These are phyloP conservation scores for Mycalesis mineus DNA, from an alignment of 2,888 invertebrate genomes.

Conservation along the genomic window DNA sequence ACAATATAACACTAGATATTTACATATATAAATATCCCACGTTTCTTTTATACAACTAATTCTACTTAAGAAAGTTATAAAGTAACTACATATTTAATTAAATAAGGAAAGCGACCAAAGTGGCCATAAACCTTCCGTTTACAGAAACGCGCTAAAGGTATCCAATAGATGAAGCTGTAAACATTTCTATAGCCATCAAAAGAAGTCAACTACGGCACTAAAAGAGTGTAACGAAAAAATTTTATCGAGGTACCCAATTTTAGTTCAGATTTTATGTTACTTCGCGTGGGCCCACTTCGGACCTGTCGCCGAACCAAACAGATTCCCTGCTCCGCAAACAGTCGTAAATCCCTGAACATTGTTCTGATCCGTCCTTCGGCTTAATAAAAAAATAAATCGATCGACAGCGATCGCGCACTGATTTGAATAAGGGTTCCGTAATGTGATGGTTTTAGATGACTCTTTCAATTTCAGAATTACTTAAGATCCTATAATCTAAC, in stretches of 20 bases:
- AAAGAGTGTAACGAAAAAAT: conserved; percentile 13
- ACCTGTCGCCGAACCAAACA: conserved; percentile 21
- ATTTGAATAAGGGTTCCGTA: neutral
- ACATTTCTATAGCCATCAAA: conserved; percentile 27
- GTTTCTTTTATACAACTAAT: no score
- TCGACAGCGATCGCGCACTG: neutral
- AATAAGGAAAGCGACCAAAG: neutral
- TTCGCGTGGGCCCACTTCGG: conserved; percentile 24
- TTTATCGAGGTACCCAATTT: conserved; percentile 19
- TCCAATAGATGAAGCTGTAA: conserved; percentile 17
- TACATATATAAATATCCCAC: no score
- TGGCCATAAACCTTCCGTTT: conserved; percentile 2
- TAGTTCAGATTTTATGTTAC: conserved; percentile 24
- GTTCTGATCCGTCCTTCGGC: conserved; percentile 51
- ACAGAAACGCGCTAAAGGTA: conserved; percentile 7
- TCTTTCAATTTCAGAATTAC: no score
- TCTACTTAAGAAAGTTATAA: neutral
- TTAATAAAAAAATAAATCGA: conserved; percentile 29
- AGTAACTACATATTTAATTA: neutral
- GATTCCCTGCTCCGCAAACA: conserved; percentile 32
- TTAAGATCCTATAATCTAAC: no score
- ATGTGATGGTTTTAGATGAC: neutral
- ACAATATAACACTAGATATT: no score
- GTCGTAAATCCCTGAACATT: conserved; percentile 41
- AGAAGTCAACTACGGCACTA: conserved; percentile 10